Percentiles rank a stretch among this genome's conserved stretches.
Evolutionary conservation across 2,888 invertebrate genomes (phyloP).

Genomic region (Smittia sp.): DNA sequence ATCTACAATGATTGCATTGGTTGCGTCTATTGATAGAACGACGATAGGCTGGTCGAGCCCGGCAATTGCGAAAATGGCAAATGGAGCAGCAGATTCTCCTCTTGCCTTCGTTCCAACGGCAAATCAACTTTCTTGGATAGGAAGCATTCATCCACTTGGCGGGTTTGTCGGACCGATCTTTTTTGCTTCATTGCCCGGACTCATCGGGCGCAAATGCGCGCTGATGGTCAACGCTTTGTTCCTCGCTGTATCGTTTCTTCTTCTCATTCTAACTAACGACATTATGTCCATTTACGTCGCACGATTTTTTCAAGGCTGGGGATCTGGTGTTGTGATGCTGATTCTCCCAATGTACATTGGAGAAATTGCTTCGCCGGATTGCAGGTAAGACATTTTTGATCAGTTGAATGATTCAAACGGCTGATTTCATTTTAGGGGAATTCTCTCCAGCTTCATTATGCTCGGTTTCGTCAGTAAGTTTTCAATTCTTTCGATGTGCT

Average conservation of each 20-base stretch:
- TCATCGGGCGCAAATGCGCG: neutral
- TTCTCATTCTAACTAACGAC: neutral
- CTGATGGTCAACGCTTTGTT: neutral
- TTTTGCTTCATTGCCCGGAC: neutral
- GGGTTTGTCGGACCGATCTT: neutral
- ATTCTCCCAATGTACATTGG: slow-evolving; percentile 36
- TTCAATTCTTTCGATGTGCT: neutral
- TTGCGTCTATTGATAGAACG: too few species aligned
- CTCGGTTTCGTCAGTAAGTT: slow-evolving; percentile 11
- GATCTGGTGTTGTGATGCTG: slow-evolving; percentile 6
- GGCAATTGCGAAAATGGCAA: neutral
- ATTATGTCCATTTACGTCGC: neutral
- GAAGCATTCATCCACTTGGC: neutral
- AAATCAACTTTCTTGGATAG: slow-evolving; percentile 9
- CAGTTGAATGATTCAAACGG: too few species aligned
- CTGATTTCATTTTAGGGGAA: slow-evolving; percentile 15
- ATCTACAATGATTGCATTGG: too few species aligned
- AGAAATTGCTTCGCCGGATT: slow-evolving; percentile 28
- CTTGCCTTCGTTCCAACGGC: slow-evolving; percentile 9
- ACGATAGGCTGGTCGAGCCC: slow-evolving; percentile 19
- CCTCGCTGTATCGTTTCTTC: neutral
- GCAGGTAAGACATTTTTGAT: slow-evolving; percentile 6
- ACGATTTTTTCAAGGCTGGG: slow-evolving; percentile 1
- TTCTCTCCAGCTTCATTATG: slow-evolving; percentile 9
- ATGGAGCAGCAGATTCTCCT: neutral